Percentiles rank a stretch among this genome's conserved stretches.
phyloP scores from a whole-genome alignment of 2,113 vertebrate genomes.

The Camelus dromedarius region DNA sequence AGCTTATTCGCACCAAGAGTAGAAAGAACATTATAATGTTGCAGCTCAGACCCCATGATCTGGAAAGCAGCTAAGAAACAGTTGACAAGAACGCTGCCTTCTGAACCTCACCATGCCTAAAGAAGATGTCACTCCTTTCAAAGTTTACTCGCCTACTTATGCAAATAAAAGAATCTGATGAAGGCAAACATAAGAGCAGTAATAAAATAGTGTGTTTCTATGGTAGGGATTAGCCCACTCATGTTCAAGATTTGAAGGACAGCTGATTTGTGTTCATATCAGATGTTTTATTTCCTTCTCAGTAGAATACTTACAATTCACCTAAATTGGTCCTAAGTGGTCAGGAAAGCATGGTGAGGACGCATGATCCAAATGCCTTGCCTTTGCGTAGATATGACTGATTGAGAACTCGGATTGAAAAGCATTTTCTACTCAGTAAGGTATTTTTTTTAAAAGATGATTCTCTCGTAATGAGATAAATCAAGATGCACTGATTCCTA shows the following conservation, averaged over 20 bases:
- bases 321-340: not conserved
- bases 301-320: not conserved
- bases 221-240: not conserved
- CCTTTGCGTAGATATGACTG: not conserved
- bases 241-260: slow-evolving; percentile 17
- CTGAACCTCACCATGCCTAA: not conserved
- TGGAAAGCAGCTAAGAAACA: slow-evolving; percentile 31
- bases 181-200: slow-evolving; percentile 8
- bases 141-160: not conserved
- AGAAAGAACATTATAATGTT: not conserved
- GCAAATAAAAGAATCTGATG: not conserved
- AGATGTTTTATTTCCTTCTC: not conserved
- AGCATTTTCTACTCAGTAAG: slow-evolving; percentile 9
- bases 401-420: slow-evolving; percentile 7
- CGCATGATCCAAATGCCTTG: not conserved
- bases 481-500: not conserved
- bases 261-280: not conserved
- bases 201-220: slow-evolving; percentile 38
- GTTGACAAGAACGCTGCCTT: not conserved
- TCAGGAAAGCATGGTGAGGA: not conserved
- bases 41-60: not conserved
- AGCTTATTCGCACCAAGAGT: not conserved
- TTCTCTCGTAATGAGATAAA: not conserved
- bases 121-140: not conserved
- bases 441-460: not conserved